Evolutionary conservation across 1,140 invertebrate genomes (phyloP), one percentile per base, ranked within the genome.

Genomic region (Papilio polyxenes): DNA sequence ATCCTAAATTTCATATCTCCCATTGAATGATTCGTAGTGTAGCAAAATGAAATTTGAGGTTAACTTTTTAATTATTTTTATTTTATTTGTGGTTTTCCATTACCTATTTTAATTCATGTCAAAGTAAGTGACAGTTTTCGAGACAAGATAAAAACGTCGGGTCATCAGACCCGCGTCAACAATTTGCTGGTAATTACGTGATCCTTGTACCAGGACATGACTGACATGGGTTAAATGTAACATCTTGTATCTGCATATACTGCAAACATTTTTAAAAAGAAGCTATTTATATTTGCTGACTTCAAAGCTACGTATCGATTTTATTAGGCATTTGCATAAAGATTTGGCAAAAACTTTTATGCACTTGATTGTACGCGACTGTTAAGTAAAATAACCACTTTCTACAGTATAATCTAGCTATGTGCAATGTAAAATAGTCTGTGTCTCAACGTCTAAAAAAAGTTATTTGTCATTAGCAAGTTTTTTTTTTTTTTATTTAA

Each of bases 151-250:
- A 79, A 79, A 79, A 62, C 23, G 48, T 37, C 37, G 77, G 77
- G 77, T 79, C 77, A 79, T n/a, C 53, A 7, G 53, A 83, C 81
- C 80, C 83, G 79, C 74, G 83, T 83, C 83, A 83, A 83, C 83
- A 79, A 83, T 75, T 75, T 82, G 80, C 69, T 82, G 51, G 74
- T 83, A 83, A 83, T 83, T 82, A 83, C 76, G 77, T 62, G 56
- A 80, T 48, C 79, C 65, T 80, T 78, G 75, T 59, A 62, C 59
- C 37, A 79, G 17, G 56, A 59, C 77, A 44, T 13, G 77, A 17
- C 40, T 82, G 80, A 83, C 81, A 62, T 53, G 83, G 83, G 83
- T 83, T 80, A 83, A 83, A 81, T 59, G 59, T 59, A 51, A 56
- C 76, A 59, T 65, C 62, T 20, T 23, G 62, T 65, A n/a, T 44